Percentiles rank a stretch among this genome's conserved stretches.
These are phyloP conservation scores for Sialia sialis DNA, from an alignment of 2,113 vertebrate genomes.

Conservation along the genomic window DNA sequence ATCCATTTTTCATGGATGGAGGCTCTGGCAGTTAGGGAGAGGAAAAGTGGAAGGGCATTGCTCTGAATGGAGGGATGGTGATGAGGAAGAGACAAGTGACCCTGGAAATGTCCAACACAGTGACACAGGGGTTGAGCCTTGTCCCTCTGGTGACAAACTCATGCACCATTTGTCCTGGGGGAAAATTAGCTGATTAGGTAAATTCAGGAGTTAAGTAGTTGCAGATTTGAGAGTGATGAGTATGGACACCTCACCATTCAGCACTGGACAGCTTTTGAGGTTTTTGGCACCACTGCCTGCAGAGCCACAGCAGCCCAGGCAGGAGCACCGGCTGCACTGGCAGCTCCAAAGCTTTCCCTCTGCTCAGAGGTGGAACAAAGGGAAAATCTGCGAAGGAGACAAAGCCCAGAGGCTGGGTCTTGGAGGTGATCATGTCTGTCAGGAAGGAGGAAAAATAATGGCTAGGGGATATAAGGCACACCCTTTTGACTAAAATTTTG, in stretches of 20 bases:
- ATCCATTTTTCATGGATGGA: background rate
- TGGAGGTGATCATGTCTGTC: background rate
- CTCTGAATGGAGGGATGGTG: background rate
- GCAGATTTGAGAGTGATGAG: background rate
- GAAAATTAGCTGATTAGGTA: background rate
- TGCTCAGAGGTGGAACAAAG: background rate
- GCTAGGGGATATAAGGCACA: too few relatives aligned
- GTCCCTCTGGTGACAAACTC: background rate
- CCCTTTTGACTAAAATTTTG: too few relatives aligned
- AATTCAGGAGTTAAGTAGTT: background rate
- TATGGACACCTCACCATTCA: background rate
- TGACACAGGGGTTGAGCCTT: background rate
- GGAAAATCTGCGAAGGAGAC: background rate
- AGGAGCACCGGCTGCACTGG: background rate
- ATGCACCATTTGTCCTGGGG: background rate
- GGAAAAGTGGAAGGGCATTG: background rate
- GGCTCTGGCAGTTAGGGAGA: background rate
- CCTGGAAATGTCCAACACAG: background rate
- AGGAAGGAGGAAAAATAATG: background rate
- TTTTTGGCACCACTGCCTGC: background rate
- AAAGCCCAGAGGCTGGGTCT: background rate
- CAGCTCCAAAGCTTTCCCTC: background rate
- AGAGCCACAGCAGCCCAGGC: background rate
- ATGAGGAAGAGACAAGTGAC: fast-evolving
- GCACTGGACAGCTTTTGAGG: background rate